A percentile compares a stretch with the other conserved stretches of the same genome.
These are phyloP conservation scores for Struthio camelus DNA, from an alignment of 2,113 vertebrate species.

Conservation along the genomic window DNA sequence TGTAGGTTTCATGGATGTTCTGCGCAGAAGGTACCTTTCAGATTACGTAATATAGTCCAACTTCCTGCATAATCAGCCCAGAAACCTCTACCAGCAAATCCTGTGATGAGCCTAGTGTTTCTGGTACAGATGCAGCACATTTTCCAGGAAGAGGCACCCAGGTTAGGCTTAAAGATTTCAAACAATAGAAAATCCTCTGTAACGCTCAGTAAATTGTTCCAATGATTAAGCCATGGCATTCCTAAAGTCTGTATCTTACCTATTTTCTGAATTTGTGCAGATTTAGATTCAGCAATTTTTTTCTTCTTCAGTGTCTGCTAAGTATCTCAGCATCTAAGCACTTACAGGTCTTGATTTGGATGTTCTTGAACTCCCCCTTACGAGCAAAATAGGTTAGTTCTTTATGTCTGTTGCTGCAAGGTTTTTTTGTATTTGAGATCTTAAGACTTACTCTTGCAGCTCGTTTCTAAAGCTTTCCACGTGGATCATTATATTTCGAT, in stretches of 20 bases:
- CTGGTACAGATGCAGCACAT: neutral
- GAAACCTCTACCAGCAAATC: neutral
- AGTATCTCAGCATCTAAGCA: neutral
- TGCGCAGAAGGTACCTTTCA: neutral
- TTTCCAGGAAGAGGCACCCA: neutral
- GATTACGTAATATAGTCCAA: neutral
- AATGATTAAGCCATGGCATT: neutral
- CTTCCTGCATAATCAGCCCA: neutral
- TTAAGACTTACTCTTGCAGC: neutral
- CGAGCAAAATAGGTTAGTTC: neutral
- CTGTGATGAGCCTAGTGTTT: neutral
- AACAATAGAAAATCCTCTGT: neutral
- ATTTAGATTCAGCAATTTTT: neutral
- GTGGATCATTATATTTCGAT: neutral
- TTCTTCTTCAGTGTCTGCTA: neutral
- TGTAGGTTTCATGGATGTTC: neutral
- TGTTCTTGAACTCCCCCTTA: neutral
- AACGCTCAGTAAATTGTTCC: neutral
- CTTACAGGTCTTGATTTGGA: neutral
- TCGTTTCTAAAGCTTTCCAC: neutral
- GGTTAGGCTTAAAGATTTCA: neutral
- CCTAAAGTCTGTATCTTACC: neutral
- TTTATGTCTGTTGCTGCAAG: neutral
- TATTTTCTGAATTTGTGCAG: neutral
- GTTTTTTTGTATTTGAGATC: neutral